Base-by-base conservation (phyloP, 2,888 invertebrate genomes). In the Esperia sulphurella region DNA sequence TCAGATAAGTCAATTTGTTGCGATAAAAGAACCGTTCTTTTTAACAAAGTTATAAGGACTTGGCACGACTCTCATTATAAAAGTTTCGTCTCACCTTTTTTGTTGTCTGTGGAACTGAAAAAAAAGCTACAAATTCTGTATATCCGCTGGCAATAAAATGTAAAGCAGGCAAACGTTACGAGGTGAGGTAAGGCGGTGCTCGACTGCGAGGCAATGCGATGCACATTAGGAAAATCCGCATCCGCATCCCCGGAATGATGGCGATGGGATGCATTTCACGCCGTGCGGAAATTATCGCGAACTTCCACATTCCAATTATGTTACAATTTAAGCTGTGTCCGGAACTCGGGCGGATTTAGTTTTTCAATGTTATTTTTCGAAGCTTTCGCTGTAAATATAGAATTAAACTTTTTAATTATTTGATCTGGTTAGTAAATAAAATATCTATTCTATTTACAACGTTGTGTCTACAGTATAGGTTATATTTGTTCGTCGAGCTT, bases 241-340 rank as follows among this genome's bases (percentile, higher is more conserved):
- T 50, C 56, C 52, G 46, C 51, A 50, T 51, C 47, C 46, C 45
- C 50, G 52, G 47, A 57, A 57, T 49, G 54, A 49, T 43, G 41
- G 46, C 41, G 50, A 49, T 46, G 31, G 53, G 50, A 41, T 54
- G 57, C 57, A 55, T 58, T 58, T 58, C 57, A 56, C 57, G 54
- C 55, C 53, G 53, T 44, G 54, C 48, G 47, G 54, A 58, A 61
- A 58, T 63, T 64, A 65, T 63, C 56, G 52, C 59, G 55, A 55
- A 52, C 54, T 58, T 55, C 54, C 54, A 56, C 60, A 60, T 63
- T 59, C 62, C 63, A 61, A 63, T 61, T 64, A 58, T 53, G 59
- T 63, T 58, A 64, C 61, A 59, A 58, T 63, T 63, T 61, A 61
- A 60, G 55, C 57, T 58, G 41, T 14, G 49, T 56, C 57, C 53